Base-by-base conservation (phyloP, 2,113 vertebrate species). In the Microcebus murinus region DNA sequence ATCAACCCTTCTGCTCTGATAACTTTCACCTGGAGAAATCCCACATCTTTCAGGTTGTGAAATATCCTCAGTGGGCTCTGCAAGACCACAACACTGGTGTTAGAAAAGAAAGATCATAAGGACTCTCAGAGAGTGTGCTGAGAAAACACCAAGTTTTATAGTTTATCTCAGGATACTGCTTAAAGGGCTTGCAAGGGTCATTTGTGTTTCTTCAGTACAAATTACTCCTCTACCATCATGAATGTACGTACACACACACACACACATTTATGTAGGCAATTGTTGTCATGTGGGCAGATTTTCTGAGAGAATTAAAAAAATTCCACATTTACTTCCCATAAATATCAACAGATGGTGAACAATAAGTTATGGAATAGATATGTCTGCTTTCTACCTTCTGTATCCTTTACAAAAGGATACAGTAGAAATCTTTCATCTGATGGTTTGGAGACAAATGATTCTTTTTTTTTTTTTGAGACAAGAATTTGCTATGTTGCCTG, bases 11-110 rank as follows among this genome's bases (percentile, higher is more conserved):
- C 99, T 61, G 99, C 99, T 97, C 99, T 99, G 98, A 99, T 99
- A 98, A 99, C 99, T 98, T 99, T 99, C 98, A 99, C 99, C 98
- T 99, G 99, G 97, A 99, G 99, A 97, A 99, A 98, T 73, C 99
- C 99, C 91, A 99, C 99, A 85, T 99, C 99, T 95, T 99, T 99
- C 97, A 99, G 97, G 98, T 99, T 99, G 98, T 98, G 98, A 97
- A 99, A 99, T 92, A 99, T 99, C 97, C 98, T 98, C 98, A 99
- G 96, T 77, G 99, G 98, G 94, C 98, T 99, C 99, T 99, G 98
- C 96, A 99, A 98, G 98, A 98, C n/a, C 95, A 96, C 82, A 79
- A 96, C 74, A 97, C 87, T 68, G 48, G 25, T 61, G 50, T 97
- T 91, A 97, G 67, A 63, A 73, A 87, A 70, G 73, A 84, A 86